These are phyloP conservation scores for Nannoperca obscura DNA, from an alignment of 2,797 vertebrate genomes.

Conservation along the genomic window DNA sequence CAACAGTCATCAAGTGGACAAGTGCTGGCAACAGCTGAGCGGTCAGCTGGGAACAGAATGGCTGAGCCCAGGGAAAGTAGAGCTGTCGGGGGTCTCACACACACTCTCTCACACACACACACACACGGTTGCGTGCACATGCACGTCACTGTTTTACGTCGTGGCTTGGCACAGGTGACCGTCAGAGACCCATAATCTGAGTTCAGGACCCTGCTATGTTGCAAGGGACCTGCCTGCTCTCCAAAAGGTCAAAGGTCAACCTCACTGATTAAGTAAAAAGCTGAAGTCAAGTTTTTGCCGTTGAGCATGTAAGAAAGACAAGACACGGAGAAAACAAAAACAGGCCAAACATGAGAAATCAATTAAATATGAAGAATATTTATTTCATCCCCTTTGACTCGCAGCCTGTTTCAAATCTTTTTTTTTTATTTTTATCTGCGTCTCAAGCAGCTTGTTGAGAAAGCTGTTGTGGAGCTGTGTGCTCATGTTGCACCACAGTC, in stretches of 20 bases:
- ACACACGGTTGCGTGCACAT: conserved; percentile 27
- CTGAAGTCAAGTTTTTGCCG: conserved; percentile 8
- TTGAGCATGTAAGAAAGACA: conserved; percentile 5
- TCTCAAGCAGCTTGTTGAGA: not conserved
- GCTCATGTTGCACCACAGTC: conserved; percentile 29
- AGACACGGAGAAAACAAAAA: conserved; percentile 4
- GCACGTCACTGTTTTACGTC: conserved; percentile 46
- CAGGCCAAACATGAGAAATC: conserved; percentile 5
- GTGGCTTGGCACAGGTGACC: conserved; percentile 66
- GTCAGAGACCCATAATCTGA: conserved; percentile 53
- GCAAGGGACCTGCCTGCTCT: conserved; percentile 3
- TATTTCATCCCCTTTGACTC: not conserved
- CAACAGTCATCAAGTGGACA: conserved; percentile 77
- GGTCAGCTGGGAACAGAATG: conserved; percentile 82
- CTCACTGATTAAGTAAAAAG: conserved; percentile 27
- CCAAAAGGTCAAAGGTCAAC: conserved; percentile 40
- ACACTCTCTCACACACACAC: conserved; percentile 40
- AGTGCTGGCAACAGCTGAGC: conserved; percentile 84
- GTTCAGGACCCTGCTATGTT: conserved; percentile 44
- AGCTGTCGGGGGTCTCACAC: conserved; percentile 62
- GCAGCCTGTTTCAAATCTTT: conserved; percentile 18
- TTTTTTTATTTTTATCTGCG: not conserved
- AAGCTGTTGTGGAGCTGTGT: not conserved
- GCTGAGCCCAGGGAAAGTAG: conserved; percentile 83
- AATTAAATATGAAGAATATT: conserved; percentile 1